These are phyloP conservation scores for Phaenicophaeus curvirostris DNA, from an alignment of 2,797 vertebrate genomes.

Conservation along the genomic window DNA sequence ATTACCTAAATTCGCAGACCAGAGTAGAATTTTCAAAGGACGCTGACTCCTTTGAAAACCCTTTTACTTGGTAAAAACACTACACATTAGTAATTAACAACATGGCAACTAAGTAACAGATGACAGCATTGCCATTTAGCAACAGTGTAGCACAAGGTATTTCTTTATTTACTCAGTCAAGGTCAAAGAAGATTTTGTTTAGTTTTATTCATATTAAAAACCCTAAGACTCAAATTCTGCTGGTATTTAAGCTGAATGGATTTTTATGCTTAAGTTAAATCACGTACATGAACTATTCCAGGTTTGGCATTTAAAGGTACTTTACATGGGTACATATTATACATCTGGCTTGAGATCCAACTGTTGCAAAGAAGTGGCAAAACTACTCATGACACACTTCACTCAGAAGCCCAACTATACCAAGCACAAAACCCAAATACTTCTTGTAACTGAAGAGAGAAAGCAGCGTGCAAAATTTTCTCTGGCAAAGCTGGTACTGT, in stretches of 20 bases:
- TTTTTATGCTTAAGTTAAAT: background rate
- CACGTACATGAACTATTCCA: background rate
- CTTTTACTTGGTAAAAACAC: slow-evolving; percentile 42
- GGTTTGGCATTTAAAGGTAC: background rate
- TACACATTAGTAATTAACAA: slow-evolving; percentile 41
- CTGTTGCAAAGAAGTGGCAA: slow-evolving; percentile 65
- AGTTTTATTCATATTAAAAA: background rate
- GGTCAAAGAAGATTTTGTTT: background rate
- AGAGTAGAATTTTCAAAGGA: slow-evolving; percentile 55
- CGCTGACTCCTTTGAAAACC: slow-evolving; percentile 47
- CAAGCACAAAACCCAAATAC: slow-evolving; percentile 58
- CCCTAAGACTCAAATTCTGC: background rate
- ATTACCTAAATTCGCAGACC: background rate
- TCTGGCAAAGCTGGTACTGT: slow-evolving; percentile 80
- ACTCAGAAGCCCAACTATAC: slow-evolving; percentile 46
- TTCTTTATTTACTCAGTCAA: background rate
- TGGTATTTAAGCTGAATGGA: background rate
- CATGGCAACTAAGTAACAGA: slow-evolving; percentile 15
- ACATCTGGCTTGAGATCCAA: background rate
- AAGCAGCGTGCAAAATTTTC: slow-evolving; percentile 72
- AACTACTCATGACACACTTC: slow-evolving; percentile 43
- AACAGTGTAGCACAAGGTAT: background rate
- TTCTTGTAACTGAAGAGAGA: slow-evolving; percentile 79
- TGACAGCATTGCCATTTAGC: slow-evolving; percentile 72
- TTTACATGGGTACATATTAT: background rate